A percentile compares a stretch with the other conserved stretches of the same genome.
Conservation (phyloP, 2,888 invertebrate species). For the Dastarcus helophoroides region DNA sequence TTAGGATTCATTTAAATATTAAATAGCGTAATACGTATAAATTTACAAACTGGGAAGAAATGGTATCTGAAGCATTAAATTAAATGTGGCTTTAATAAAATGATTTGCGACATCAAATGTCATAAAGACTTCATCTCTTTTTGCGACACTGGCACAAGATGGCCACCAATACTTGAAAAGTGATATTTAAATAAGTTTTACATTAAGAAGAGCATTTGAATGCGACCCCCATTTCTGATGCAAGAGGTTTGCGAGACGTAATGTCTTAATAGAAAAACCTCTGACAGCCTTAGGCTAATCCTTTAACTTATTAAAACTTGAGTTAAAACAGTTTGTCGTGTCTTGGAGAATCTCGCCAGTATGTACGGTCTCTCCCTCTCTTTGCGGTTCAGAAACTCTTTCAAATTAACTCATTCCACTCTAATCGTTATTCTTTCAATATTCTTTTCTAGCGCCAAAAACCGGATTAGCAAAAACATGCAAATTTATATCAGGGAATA, state of each 20-base stretch:
- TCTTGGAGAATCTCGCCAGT: slow-evolving; percentile 26
- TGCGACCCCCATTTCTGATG: slow-evolving; percentile 8
- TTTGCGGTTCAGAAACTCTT: slow-evolving; percentile 30
- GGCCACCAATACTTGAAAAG: slow-evolving; percentile 1
- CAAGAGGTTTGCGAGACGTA: slow-evolving; percentile 21
- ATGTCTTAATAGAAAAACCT: slow-evolving; percentile 33
- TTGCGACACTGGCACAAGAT: too few species aligned
- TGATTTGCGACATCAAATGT: too few species aligned
- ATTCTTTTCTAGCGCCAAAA: slow-evolving; percentile 27
- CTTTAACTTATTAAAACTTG: slow-evolving; percentile 38
- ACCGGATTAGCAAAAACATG: slow-evolving; percentile 37
- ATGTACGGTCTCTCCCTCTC: slow-evolving; percentile 26
- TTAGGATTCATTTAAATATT: too few species aligned
- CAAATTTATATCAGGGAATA: slow-evolving; percentile 34
- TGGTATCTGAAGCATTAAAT: too few species aligned
- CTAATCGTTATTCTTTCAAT: slow-evolving; percentile 31
- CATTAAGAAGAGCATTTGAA: slow-evolving; percentile 9
- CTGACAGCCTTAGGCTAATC: slow-evolving; percentile 33
- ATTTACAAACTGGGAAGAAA: too few species aligned
- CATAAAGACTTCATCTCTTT: too few species aligned
- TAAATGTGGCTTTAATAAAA: too few species aligned
- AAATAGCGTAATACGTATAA: too few species aligned
- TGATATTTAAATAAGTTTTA: slow-evolving; percentile 3
- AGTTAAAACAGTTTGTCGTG: slow-evolving; percentile 36
- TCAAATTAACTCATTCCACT: slow-evolving; percentile 33